Percentiles rank a stretch among this genome's conserved stretches.
These are phyloP conservation scores for Bedellia somnulentella DNA, from an alignment of 2,888 invertebrate genomes.

Conservation along the genomic window DNA sequence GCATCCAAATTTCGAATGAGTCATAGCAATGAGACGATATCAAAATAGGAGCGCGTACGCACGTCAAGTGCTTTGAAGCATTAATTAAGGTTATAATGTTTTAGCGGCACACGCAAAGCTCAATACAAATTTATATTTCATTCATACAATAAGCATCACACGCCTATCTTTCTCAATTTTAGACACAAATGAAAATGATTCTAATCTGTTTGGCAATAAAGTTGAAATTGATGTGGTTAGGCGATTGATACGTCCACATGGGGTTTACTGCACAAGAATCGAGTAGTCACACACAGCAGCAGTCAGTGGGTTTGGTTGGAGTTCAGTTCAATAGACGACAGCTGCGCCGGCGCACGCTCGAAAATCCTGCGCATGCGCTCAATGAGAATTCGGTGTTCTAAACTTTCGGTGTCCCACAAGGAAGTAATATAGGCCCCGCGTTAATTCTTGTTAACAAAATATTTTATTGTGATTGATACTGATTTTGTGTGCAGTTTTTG, in stretches of 20 bases:
- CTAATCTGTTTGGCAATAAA: constrained; percentile 10
- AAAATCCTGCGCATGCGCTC: constrained; percentile 25
- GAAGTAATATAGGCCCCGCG: constrained; percentile 33
- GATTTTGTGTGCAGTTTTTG: constrained; percentile 14
- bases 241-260: constrained; percentile 38
- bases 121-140: constrained; percentile 51
- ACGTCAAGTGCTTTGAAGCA: constrained; percentile 32
- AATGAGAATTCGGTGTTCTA: constrained; percentile 25
- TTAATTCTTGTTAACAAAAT: constrained; percentile 15
- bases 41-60: background rate
- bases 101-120: constrained; percentile 47
- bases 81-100: constrained; percentile 54
- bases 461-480: constrained; percentile 1
- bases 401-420: constrained; percentile 28
- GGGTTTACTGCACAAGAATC: constrained; percentile 43
- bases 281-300: constrained; percentile 30
- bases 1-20: constrained; percentile 3
- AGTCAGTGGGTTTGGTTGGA: constrained; percentile 23
- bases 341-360: constrained; percentile 27
- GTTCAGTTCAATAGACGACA: constrained; percentile 29
- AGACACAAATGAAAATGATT: constrained; percentile 25
- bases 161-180: constrained; percentile 48
- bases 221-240: constrained; percentile 17
- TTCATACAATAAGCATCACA: constrained; percentile 56
- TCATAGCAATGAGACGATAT: constrained; percentile 1